phyloP scores from a whole-genome alignment of 2,888 invertebrate species.

The Eustalomyia histrio region DNA sequence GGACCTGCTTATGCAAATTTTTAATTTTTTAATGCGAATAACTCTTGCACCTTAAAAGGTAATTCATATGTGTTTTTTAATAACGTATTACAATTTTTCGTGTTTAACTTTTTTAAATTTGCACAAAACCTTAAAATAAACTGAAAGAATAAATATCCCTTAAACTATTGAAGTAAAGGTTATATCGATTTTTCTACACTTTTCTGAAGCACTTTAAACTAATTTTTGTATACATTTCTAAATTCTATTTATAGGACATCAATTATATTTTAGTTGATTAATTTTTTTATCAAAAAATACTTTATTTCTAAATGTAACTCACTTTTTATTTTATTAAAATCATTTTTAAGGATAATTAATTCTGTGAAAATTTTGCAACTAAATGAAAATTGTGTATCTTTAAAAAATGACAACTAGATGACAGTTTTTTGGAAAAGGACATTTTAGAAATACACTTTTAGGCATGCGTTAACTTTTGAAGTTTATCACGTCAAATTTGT shows the following conservation, averaged over 20 bases:
- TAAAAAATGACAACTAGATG: slow-evolving; percentile 48
- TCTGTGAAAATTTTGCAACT: slow-evolving; percentile 11
- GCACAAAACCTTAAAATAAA: no score
- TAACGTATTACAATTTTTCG: no score
- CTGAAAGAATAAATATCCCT: no score
- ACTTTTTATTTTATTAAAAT: slow-evolving; percentile 9
- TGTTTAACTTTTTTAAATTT: no score
- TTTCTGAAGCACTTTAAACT: no score
- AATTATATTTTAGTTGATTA: not conserved
- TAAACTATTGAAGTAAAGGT: no score
- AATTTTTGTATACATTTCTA: no score
- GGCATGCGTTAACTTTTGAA: slow-evolving; percentile 69
- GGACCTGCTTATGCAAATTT: no score
- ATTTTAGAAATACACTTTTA: not conserved
- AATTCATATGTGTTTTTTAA: no score
- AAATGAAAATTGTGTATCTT: slow-evolving; percentile 60
- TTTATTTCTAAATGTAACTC: slow-evolving; percentile 6
- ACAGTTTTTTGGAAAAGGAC: slow-evolving; percentile 31
- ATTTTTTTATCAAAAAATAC: not conserved
- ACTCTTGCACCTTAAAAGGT: no score
- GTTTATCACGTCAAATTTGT: slow-evolving; percentile 58
- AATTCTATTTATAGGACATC: not conserved
- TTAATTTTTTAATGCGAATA: no score
- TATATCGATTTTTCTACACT: slow-evolving; percentile 6
- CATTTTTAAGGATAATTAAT: slow-evolving; percentile 14